These are phyloP conservation scores for Hestina assimilis DNA, from an alignment of 1,140 invertebrate species.

Conservation along the genomic window DNA sequence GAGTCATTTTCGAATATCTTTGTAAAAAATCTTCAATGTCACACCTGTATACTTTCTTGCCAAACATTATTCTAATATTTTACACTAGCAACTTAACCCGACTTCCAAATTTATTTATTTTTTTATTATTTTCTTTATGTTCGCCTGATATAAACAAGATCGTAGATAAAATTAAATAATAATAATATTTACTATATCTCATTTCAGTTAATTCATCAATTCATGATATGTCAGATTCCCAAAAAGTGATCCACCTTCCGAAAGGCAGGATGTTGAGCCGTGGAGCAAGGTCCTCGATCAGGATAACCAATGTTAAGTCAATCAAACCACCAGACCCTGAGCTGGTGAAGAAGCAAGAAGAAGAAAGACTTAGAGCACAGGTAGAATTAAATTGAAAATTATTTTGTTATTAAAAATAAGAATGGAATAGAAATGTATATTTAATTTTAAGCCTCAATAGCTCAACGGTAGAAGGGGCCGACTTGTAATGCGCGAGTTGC, in stretches of 20 bases:
- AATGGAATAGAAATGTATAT: too few species aligned
- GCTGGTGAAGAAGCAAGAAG: conserved; percentile 57
- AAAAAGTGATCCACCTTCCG: conserved; percentile 48
- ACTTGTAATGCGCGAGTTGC: too few species aligned
- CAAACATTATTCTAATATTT: too few species aligned
- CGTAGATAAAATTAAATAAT: background rate
- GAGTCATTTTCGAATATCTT: too few species aligned
- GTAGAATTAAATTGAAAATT: conserved; percentile 29
- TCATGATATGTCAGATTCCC: conserved; percentile 44
- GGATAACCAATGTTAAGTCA: conserved; percentile 65
- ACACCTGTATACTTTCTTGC: too few species aligned
- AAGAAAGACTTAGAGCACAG: conserved; percentile 66
- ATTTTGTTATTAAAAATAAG: background rate
- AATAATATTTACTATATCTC: background rate
- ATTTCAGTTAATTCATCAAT: conserved; percentile 44
- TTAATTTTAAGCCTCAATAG: too few species aligned
- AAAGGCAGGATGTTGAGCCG: conserved; percentile 62
- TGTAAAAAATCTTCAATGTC: too few species aligned
- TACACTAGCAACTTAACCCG: too few species aligned
- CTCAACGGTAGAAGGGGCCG: too few species aligned
- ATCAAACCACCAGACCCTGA: conserved; percentile 59
- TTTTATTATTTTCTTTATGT: too few species aligned
- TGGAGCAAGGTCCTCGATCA: conserved; percentile 35
- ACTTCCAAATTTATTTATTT: too few species aligned
- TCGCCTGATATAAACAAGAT: too few species aligned